Percentiles rank a stretch among this genome's conserved stretches.
Evolutionary conservation across 2,113 vertebrate genomes (phyloP).

Genomic region (Tragelaphus buxtoni): DNA sequence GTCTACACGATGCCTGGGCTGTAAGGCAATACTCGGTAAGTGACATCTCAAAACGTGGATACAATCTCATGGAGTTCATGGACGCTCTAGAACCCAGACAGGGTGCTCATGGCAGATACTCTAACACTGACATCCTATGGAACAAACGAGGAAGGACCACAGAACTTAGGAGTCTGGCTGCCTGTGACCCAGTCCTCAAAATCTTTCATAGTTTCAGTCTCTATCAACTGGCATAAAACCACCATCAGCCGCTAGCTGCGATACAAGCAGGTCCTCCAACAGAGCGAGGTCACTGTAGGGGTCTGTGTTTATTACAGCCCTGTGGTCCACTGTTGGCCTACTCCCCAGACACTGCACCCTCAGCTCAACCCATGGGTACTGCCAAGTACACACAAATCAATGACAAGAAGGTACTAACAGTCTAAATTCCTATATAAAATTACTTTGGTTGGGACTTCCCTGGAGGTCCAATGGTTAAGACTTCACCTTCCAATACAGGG

Average conservation of each 20-base stretch:
- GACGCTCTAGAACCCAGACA: neutral
- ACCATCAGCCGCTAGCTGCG: neutral
- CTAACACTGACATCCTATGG: rapidly evolving
- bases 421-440: neutral
- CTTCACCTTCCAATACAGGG: neutral
- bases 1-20: neutral
- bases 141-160: neutral
- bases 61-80: neutral
- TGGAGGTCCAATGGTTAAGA: neutral
- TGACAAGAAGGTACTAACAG: neutral
- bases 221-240: neutral
- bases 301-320: neutral
- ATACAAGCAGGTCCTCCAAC: too few species aligned
- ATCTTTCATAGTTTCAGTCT: neutral
- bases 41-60: neutral
- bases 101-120: rapidly evolving
- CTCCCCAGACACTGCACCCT: neutral
- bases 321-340: too few species aligned
- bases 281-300: neutral
- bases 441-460: neutral
- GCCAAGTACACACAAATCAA: neutral
- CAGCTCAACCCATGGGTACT: too few species aligned
- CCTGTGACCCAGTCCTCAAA: neutral
- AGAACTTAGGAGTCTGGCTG: neutral
- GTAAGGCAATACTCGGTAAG: rapidly evolving